Base-by-base conservation (phyloP, 64 coral and sea anemone genomes). In the Pocillopora damicornis region DNA sequence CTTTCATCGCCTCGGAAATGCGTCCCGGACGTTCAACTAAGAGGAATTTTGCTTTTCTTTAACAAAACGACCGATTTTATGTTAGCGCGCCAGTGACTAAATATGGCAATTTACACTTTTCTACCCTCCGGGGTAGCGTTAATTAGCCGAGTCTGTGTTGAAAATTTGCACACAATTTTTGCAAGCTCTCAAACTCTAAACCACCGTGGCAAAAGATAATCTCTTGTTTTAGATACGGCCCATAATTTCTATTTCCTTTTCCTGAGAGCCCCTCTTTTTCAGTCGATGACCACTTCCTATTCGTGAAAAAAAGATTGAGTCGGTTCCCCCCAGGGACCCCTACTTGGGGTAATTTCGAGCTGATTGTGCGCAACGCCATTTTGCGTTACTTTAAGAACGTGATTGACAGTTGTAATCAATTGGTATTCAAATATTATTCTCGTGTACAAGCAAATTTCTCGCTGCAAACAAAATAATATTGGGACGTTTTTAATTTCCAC, bases 361-460 rank as follows among this genome's bases (percentile, higher is more conserved):
- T 26, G 16, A 73, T 73, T 85, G 57, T 79, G 77, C 77, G n/a
- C 56, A 79, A 60, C 22, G 20, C 20, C 58, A 15, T 35, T 11
- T 79, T 45, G 63, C 37, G 64, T 56, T 72, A 58, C 80, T 38
- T 35, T 71, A 57, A 6, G 63, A 63, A 11, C 72, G 51, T 85
- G 81, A 85, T 85, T 85, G 81, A 58, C 81, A 85, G 64, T 11
- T 22, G 36, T 71, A 57, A 85, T 22, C 37, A 85, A 85, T 85
- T 18, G 25, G 17, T 2, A 58, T 83, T 69, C 18, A 79, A 85
- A 85, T 85, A 71, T 72, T 58, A 42, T 72, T 56, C 26, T 71
- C 35, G 23, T 73, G 61, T 83, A 67, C 64, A 72, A 69, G 34
- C 16, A 83, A 57, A 83, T 68, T 83, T 68, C 42, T 72, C 64